Evolutionary conservation across 2,113 vertebrate genomes (phyloP).

Genomic region (Gallinago undulata): DNA sequence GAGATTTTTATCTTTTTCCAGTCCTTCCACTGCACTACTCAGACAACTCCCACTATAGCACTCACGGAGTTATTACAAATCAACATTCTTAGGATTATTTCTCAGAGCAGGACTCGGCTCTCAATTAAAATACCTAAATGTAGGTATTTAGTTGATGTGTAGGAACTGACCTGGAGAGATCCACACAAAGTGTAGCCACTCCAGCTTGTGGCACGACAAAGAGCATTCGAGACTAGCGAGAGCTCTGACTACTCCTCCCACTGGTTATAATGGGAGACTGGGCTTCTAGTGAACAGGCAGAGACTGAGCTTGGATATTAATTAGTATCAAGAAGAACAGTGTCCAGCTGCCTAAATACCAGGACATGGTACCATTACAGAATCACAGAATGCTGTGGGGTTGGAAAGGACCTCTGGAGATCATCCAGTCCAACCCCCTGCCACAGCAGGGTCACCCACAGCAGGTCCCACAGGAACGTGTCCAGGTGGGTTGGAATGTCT

Average conservation of each 20-base stretch:
- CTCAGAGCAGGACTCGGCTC: neutral
- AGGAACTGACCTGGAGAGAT: neutral
- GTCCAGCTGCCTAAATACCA: neutral
- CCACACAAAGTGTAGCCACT: neutral
- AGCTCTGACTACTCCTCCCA: neutral
- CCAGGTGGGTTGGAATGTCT: no score
- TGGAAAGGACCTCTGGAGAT: no score
- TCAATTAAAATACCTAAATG: neutral
- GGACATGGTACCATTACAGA: neutral
- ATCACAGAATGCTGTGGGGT: no score
- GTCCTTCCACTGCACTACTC: neutral
- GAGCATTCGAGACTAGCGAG: neutral
- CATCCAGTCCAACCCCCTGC: no score
- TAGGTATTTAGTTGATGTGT: neutral
- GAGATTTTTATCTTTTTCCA: neutral
- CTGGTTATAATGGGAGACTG: neutral
- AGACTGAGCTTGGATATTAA: neutral
- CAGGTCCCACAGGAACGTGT: no score
- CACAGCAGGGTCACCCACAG: no score
- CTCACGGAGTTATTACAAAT: neutral
- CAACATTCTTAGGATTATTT: conserved; percentile 15
- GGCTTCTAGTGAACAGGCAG: neutral
- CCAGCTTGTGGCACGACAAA: neutral
- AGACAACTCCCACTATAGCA: neutral
- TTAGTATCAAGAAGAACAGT: neutral